Conservation (phyloP, 2,797 vertebrate species). For the Rhadinocentrus ornatus region DNA sequence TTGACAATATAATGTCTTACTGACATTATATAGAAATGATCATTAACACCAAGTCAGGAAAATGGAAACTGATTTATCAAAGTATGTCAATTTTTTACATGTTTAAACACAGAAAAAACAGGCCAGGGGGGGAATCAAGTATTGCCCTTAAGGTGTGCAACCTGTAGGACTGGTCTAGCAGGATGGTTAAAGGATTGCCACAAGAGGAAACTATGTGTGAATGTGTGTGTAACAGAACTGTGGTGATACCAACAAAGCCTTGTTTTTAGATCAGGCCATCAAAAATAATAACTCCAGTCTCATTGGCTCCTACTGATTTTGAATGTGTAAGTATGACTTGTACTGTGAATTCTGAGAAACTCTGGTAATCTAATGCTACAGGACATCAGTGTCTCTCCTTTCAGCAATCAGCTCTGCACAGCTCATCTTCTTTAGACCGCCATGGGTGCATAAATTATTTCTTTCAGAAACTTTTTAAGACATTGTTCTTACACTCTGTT, state of each 20-base stretch:
- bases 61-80: neutral
- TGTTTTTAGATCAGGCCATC: neutral
- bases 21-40: neutral
- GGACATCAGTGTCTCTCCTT: slow-evolving; percentile 63
- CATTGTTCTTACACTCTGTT: slow-evolving; percentile 36
- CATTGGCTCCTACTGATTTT: neutral
- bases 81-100: neutral
- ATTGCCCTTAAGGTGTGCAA: slow-evolving; percentile 32
- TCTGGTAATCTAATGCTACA: slow-evolving; percentile 52
- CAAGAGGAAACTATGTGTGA: slow-evolving; percentile 52
- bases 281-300: no score
- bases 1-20: neutral
- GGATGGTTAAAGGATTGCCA: slow-evolving; percentile 31
- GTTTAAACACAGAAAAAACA: neutral
- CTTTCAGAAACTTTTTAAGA: slow-evolving; percentile 37
- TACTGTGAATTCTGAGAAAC: slow-evolving; percentile 5
- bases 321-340: neutral
- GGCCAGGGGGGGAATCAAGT: neutral
- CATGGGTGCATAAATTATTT: slow-evolving; percentile 72
- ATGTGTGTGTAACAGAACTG: slow-evolving; percentile 14
- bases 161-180: slow-evolving; percentile 68
- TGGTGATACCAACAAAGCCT: slow-evolving; percentile 12
- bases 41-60: neutral
- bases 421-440: slow-evolving; percentile 61
- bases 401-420: slow-evolving; percentile 37